phyloP scores from a whole-genome alignment of 2,113 vertebrate species.

The Perca flavescens region DNA sequence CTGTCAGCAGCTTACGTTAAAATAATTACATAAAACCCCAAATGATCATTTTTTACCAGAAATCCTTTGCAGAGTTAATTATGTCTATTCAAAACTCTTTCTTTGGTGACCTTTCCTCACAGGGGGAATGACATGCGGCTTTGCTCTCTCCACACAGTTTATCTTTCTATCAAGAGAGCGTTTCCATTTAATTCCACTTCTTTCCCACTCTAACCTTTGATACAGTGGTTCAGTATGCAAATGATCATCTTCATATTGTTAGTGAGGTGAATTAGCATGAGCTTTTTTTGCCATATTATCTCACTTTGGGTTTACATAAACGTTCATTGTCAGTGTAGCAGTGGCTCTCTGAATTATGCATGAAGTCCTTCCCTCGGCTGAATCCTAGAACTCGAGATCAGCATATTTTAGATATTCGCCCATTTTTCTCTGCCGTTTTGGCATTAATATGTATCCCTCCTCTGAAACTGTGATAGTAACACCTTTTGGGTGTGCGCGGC shows the following conservation, averaged over 20 bases:
- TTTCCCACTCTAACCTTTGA: constrained; percentile 76
- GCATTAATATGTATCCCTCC: constrained; percentile 75
- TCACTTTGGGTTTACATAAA: constrained; percentile 85
- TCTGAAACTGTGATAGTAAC: constrained; percentile 68
- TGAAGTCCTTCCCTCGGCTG: constrained; percentile 70
- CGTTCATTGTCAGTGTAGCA: constrained; percentile 73
- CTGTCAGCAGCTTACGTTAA: not conserved
- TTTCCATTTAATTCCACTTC: constrained; percentile 79
- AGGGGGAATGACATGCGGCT: constrained; percentile 58
- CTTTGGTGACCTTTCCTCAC: constrained; percentile 71
- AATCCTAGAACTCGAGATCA: constrained; percentile 74
- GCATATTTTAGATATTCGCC: constrained; percentile 80
- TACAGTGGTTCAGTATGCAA: constrained; percentile 74
- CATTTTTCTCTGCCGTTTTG: constrained; percentile 60
- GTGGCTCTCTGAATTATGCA: constrained; percentile 80
- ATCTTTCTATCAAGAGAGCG: constrained; percentile 75
- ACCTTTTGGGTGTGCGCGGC: constrained; percentile 27
- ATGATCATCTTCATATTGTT: constrained; percentile 80
- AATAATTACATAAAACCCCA: constrained; percentile 35
- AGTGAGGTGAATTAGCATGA: constrained; percentile 81
- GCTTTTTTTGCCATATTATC: constrained; percentile 79
- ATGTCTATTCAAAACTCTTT: constrained; percentile 60
- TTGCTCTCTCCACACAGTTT: constrained; percentile 68
- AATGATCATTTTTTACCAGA: constrained; percentile 32
- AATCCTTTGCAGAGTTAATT: constrained; percentile 62